A percentile compares a stretch with the other conserved stretches of the same genome.
Conservation (phyloP, 2,888 invertebrate species). For the Campaea margaritaria region DNA sequence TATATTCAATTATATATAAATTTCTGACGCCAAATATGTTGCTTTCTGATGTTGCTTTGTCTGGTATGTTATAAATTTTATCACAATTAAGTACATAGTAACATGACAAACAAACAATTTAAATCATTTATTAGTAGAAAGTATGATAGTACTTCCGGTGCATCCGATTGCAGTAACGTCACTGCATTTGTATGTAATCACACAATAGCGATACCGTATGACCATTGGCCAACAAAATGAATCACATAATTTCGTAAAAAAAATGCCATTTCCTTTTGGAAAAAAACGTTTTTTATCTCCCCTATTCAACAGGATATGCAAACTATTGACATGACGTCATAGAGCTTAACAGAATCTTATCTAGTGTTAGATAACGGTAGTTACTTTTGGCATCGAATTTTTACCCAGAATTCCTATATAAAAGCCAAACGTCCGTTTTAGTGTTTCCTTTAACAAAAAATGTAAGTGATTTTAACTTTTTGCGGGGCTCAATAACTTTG, state of each 20-base stretch:
- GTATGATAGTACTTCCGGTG: neutral
- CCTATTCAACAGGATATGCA: slow-evolving; percentile 49
- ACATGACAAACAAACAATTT: neutral
- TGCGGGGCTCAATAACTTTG: slow-evolving; percentile 24
- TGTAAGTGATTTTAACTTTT: slow-evolving; percentile 22
- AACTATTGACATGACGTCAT: slow-evolving; percentile 56
- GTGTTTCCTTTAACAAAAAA: slow-evolving; percentile 31
- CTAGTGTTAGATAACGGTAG: slow-evolving; percentile 57
- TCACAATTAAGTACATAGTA: neutral
- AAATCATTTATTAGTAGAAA: neutral
- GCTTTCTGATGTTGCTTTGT: neutral
- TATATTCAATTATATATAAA: too few species aligned
- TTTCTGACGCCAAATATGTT: neutral
- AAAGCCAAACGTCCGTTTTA: slow-evolving; percentile 4
- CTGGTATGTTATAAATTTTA: neutral
- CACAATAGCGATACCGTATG: neutral
- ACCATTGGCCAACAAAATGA: neutral
- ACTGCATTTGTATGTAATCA: neutral
- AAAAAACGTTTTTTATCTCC: slow-evolving; percentile 14
- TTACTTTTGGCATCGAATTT: slow-evolving; percentile 13
- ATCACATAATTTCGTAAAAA: slow-evolving; percentile 3
- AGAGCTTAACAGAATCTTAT: slow-evolving; percentile 69
- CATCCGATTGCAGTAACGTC: neutral
- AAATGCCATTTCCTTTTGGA: slow-evolving; percentile 2
- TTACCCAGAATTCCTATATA: slow-evolving; percentile 16